Evolutionary conservation across 2,888 invertebrate genomes (phyloP), one percentile per base, ranked within the genome.

Genomic region (Leucoma salicis): DNA sequence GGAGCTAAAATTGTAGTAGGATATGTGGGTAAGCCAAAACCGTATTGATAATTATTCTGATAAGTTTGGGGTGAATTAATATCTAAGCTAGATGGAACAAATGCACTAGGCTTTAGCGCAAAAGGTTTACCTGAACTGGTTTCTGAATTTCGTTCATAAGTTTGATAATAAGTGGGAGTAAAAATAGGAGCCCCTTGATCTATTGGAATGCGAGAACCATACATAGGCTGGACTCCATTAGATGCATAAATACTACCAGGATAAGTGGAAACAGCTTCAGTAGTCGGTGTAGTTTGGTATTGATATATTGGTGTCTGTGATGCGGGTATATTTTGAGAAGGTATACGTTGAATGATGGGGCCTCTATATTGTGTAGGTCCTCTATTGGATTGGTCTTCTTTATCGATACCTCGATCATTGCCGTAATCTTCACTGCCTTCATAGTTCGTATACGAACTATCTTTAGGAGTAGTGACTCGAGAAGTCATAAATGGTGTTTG

Each of bases 401-500:
- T 8, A 5, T 5, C 3, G 8, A 53, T 43, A 14, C 31, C 6
- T 15, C 25, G 31, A 0, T 2, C 27, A 7, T 1, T 31, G 14
- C 2, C n/a, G 16, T 47, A 37, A 27, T 48, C 34, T 24, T 46
- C 34, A 32, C 35, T 39, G 3, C 45, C 43, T 12, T 48, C 49
- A 32, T 62, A 52, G 18, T 58, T 46, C 18, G 32, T 45, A 24
- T 49, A 42, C 18, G 39, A 29, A 24, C 24, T 40, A 4, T 36
- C 34, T 8, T 33, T 32, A 14, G 46, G 46, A 13, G 34, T 42
- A 4, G 42, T 45, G 0, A 55, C 46, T 16, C 49, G 38, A 21
- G 44, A n/a, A 13, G 52, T 57, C 4, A 34, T 50, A n/a, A 49
- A 53, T 14, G 63, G 59, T 14, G 39, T 45, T 13, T 41, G 41